A percentile compares a stretch with the other conserved stretches of the same genome.
phyloP scores from a whole-genome alignment of 1,140 invertebrate genomes.

The Aphaenogaster ashmeadi region DNA sequence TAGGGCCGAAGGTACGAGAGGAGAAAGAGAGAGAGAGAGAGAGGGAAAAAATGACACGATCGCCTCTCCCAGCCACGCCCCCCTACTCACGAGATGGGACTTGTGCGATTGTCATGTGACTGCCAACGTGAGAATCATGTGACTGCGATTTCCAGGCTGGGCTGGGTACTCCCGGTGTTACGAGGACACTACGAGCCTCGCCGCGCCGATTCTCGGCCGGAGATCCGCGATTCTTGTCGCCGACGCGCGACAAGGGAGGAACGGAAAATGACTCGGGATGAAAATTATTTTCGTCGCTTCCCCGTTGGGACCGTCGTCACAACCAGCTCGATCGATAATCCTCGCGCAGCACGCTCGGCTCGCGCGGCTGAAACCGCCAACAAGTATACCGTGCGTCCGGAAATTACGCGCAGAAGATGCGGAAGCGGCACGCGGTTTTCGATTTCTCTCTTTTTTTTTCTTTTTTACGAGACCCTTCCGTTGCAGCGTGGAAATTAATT shows the following conservation, averaged over 20 bases:
- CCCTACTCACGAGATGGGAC: conserved; percentile 78
- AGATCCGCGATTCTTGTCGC: neutral
- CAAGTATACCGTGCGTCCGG: neutral
- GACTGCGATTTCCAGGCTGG: conserved; percentile 75
- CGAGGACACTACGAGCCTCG: neutral
- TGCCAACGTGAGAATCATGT: conserved; percentile 85
- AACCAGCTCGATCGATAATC: conserved; percentile 47
- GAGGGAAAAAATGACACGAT: neutral
- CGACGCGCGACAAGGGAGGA: neutral
- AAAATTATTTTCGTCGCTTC: conserved; percentile 43
- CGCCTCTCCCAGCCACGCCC: conserved; percentile 69
- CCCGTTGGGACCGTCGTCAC: conserved; percentile 1
- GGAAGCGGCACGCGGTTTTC: neutral
- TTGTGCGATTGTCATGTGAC: conserved; percentile 85
- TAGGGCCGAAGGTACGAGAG: neutral
- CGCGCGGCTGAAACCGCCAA: neutral
- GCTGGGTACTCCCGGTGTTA: conserved; percentile 47
- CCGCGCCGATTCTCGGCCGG: neutral
- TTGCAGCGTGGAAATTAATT: neutral
- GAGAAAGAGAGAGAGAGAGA: neutral
- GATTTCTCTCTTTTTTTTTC: neutral
- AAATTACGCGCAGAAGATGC: neutral
- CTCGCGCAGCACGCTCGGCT: neutral
- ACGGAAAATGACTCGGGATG: neutral
- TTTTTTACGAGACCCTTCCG: neutral